These are phyloP conservation scores for Heterotis niloticus DNA, from an alignment of 2,113 vertebrate genomes.

Conservation along the genomic window DNA sequence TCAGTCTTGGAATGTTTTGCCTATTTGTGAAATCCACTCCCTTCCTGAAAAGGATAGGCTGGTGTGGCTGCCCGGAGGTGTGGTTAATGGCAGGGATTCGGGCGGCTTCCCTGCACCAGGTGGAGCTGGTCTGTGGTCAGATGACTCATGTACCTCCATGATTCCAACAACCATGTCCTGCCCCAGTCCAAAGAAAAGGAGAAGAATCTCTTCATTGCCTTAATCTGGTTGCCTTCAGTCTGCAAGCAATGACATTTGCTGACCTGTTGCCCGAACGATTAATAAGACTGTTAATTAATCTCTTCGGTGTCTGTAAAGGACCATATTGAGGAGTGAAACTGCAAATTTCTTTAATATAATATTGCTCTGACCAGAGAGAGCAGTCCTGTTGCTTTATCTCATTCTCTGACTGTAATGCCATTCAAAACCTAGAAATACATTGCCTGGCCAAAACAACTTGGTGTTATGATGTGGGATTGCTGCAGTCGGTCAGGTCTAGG, in stretches of 20 bases:
- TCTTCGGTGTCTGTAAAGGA: not conserved
- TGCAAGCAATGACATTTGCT: not conserved
- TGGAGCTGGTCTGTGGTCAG: not conserved
- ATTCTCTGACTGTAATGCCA: too few relatives aligned
- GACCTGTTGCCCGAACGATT: not conserved
- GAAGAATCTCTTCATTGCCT: not conserved
- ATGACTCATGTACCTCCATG: not conserved
- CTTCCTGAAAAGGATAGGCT: slow-evolving; percentile 35
- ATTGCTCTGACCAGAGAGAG: too few relatives aligned
- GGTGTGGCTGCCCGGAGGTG: not conserved
- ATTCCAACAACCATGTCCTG: not conserved
- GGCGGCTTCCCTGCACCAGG: not conserved
- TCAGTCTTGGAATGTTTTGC: slow-evolving; percentile 51
- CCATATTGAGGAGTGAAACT: too few relatives aligned
- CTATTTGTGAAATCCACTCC: slow-evolving; percentile 57
- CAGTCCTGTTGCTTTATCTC: too few relatives aligned
- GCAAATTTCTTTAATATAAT: too few relatives aligned
- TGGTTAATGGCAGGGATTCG: not conserved
- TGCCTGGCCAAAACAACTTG: too few relatives aligned
- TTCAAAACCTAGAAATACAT: too few relatives aligned
- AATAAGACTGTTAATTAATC: not conserved
- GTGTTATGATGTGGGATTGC: too few relatives aligned
- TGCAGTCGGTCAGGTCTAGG: too few relatives aligned
- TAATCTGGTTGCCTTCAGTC: not conserved
- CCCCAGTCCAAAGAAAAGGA: not conserved